Evolutionary conservation across 2,888 invertebrate species (phyloP), one percentile per base, ranked within the genome.

Genomic region (Campoplex capitator): DNA sequence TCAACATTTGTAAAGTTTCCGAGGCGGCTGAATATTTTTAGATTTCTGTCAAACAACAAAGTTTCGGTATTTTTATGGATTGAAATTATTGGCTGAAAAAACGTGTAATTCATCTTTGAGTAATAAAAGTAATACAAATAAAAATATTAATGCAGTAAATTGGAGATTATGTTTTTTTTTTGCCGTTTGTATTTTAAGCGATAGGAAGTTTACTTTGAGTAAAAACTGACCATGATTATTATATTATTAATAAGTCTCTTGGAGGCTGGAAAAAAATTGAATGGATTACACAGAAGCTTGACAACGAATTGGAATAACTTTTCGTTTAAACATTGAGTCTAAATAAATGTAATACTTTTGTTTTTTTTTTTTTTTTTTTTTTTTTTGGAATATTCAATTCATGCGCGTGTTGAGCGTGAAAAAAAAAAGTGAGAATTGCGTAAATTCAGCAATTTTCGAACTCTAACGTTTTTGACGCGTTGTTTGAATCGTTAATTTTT

Each of bases 161-260:
- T 42, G 68, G 11, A 68, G 38, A n/a, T 23, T 42, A 42, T 18
- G 42, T 42, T 42, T 9, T 42, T 42, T 38, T 38, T 38, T 38
- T 38, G 3, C 7, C 9, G 7, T 13, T 45, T 45, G 68, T 70
- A 42, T 38, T 70, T 45, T 70, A 45, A 16, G 68, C 68, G 45
- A 42, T 42, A 23, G 42, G n/a, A 68, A 42, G 68, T 68, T 68
- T 68, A 68, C n/a, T 45, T 68, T 13, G 45, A 42, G 23, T 38
- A 45, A 70, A 70, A 45, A 70, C 68, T 70, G 68, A 70, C 68
- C 68, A 45, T 23, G 62, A 62, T 62, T 28, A 62, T 62, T 62
- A 62, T 62, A 32, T 58, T 23, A 42, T 68, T 45, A 45, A 42
- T 42, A 23, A 45, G 45, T 45, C 35, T 45, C 45, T 23, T n/a